Conservation (phyloP, 2,888 invertebrate genomes). For the Notodonta dromedarius region DNA sequence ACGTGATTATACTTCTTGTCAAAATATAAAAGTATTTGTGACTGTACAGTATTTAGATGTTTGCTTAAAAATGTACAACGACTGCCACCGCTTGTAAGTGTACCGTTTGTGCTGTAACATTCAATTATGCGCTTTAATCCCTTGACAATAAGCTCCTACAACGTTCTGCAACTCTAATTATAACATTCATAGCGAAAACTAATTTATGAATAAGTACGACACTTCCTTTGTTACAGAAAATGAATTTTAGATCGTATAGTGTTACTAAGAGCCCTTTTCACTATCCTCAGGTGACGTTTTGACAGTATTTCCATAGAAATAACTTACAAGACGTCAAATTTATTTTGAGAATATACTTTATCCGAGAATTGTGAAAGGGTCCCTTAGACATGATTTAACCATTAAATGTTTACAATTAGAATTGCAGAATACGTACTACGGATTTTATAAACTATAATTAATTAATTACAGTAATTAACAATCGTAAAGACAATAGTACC, state of each 20-base stretch:
- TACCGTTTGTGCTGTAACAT: constrained; percentile 36
- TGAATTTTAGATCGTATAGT: too few relatives aligned
- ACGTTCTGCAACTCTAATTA: constrained; percentile 20
- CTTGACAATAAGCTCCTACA: constrained; percentile 29
- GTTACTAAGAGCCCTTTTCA: too few relatives aligned
- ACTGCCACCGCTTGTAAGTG: constrained; percentile 20
- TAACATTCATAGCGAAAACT: not conserved
- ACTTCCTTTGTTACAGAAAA: too few relatives aligned
- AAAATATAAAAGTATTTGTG: constrained; percentile 14
- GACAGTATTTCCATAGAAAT: too few relatives aligned
- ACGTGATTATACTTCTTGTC: too few relatives aligned
- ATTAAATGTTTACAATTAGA: constrained; percentile 15
- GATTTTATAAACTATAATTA: constrained; percentile 15
- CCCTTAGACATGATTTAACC: too few relatives aligned
- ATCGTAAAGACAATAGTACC: constrained; percentile 15
- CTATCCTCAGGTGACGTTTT: too few relatives aligned
- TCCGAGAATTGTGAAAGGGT: too few relatives aligned
- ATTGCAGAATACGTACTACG: constrained; percentile 19
- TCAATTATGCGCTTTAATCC: constrained; percentile 33
- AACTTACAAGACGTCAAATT: too few relatives aligned
- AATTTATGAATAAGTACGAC: too few relatives aligned
- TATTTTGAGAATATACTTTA: too few relatives aligned
- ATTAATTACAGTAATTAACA: constrained; percentile 34
- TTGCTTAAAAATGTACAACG: not conserved
- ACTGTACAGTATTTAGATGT: constrained; percentile 25